Evolutionary conservation across 2,113 vertebrate species (phyloP).

Genomic region (Panthera uncia): DNA sequence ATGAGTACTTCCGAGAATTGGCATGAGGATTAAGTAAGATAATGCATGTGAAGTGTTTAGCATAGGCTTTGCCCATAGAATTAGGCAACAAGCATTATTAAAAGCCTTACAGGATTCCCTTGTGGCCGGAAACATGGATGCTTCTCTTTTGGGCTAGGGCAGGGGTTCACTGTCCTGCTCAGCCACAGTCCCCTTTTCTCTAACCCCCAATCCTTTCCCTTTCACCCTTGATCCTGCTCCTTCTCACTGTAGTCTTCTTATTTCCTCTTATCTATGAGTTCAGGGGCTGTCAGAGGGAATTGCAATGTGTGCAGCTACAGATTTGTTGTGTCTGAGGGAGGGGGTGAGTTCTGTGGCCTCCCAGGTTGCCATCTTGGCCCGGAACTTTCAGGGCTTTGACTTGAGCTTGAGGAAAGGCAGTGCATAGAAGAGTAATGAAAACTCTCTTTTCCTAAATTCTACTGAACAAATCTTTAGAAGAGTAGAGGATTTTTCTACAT

Average conservation of each 20-base stretch:
- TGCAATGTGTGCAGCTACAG: background rate
- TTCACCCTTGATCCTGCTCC: background rate
- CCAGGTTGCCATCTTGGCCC: background rate
- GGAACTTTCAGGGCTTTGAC: background rate
- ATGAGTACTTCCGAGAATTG: background rate
- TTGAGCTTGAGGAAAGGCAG: background rate
- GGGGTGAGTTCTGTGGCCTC: background rate
- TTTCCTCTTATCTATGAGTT: background rate
- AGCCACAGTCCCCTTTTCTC: background rate
- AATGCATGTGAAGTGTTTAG: background rate
- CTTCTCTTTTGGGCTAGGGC: background rate
- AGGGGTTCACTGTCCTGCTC: background rate
- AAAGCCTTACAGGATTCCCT: background rate
- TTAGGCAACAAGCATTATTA: background rate
- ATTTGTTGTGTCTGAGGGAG: background rate
- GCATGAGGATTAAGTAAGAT: background rate
- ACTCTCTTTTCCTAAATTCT: background rate
- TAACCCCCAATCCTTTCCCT: rapidly evolving
- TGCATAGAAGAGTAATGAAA: background rate
- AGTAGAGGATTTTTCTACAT: background rate
- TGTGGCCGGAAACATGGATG: background rate
- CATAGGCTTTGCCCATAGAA: background rate
- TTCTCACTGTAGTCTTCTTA: background rate
- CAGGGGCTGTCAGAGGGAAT: background rate
- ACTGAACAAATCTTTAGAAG: background rate